A percentile compares a stretch with the other conserved stretches of the same genome.
Evolutionary conservation across 37 sponge, comb jelly and placozoan genomes (phyloP).

Genomic region (Beroe forskalii): DNA sequence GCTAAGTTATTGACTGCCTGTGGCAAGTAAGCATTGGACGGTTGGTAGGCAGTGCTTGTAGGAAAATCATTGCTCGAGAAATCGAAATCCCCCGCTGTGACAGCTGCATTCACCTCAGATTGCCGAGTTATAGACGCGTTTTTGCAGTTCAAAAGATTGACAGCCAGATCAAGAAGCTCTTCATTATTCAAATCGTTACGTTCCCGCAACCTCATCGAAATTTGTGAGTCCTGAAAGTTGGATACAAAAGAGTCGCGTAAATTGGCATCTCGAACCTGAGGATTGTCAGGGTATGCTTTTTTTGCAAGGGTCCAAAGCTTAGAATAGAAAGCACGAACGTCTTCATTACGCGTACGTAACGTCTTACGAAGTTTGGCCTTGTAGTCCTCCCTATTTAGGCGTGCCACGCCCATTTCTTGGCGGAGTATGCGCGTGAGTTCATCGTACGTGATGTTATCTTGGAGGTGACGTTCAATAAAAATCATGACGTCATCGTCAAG

Average conservation of each 20-base stretch:
- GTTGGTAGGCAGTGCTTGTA: too few relatives aligned
- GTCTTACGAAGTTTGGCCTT: not conserved
- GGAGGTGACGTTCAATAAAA: not conserved
- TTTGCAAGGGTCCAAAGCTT: not conserved
- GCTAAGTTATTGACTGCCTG: too few relatives aligned
- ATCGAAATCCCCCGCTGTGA: not conserved
- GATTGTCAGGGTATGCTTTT: conserved; percentile 1
- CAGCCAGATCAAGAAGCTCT: not conserved
- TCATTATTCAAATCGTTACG: not conserved
- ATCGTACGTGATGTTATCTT: not conserved
- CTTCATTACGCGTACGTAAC: not conserved
- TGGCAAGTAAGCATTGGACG: too few relatives aligned
- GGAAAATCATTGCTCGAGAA: not conserved
- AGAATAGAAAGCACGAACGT: not conserved
- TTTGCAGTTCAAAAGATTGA: not conserved
- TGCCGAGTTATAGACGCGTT: not conserved
- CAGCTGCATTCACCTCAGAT: not conserved
- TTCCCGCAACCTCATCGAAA: not conserved
- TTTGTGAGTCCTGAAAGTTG: not conserved
- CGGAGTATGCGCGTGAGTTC: not conserved
- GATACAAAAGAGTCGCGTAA: not conserved
- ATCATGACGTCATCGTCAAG: conserved; percentile 1
- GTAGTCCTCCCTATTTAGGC: not conserved
- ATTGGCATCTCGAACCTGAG: not conserved
- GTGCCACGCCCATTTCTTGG: not conserved